Evolutionary conservation across 1,140 invertebrate species (phyloP).

Genomic region (Leptinotarsa defecta): DNA sequence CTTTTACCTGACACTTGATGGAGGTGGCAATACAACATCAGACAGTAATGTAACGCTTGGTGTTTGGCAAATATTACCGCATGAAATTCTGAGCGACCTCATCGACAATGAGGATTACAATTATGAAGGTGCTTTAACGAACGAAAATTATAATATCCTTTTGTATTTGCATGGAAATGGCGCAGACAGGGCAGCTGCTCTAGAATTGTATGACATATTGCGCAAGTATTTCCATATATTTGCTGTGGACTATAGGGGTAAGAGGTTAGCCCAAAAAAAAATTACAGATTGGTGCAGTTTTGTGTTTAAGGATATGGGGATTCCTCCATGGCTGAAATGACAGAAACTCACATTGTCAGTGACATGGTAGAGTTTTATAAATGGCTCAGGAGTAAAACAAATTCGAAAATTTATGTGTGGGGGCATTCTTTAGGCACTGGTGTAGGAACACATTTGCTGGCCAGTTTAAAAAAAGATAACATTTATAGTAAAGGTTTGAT

Average conservation of each 20-base stretch:
- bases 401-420: slow-evolving; percentile 77
- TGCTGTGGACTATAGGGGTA: slow-evolving; percentile 88
- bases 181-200: slow-evolving; percentile 73
- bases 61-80: slow-evolving; percentile 61
- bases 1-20: slow-evolving; percentile 71
- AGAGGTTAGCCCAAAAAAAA: neutral
- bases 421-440: slow-evolving; percentile 85
- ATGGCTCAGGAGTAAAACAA: slow-evolving; percentile 70
- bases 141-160: slow-evolving; percentile 63
- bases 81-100: slow-evolving; percentile 45
- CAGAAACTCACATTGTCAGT: slow-evolving; percentile 80
- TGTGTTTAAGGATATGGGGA: slow-evolving; percentile 80
- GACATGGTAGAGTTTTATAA: slow-evolving; percentile 80
- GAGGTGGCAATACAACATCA: slow-evolving; percentile 44
- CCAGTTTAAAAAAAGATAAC: slow-evolving; percentile 63
- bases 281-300: neutral
- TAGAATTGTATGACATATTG: slow-evolving; percentile 83
- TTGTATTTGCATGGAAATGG: slow-evolving; percentile 92
- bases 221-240: slow-evolving; percentile 82
- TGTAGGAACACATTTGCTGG: slow-evolving; percentile 66
- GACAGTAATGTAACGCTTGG: slow-evolving; percentile 60
- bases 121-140: slow-evolving; percentile 46
- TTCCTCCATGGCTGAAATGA: slow-evolving; percentile 71
- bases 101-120: slow-evolving; percentile 45
- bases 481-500: slow-evolving; percentile 71